Base-by-base conservation (phyloP, 2,888 invertebrate species). In the Eristalis tenax region DNA sequence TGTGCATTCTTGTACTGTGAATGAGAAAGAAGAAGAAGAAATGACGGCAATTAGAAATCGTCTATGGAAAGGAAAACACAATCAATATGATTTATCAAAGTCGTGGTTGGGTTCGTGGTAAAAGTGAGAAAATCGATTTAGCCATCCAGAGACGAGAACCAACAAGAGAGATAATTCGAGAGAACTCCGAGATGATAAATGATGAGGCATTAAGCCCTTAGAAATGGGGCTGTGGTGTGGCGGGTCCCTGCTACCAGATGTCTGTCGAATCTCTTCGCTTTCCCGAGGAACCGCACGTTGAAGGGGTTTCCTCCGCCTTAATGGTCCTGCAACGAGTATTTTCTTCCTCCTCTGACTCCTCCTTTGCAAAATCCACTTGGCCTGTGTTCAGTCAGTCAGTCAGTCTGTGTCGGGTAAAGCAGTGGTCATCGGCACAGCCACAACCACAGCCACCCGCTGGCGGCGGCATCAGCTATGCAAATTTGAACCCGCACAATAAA, bases 1-100 rank as follows among this genome's bases (percentile, higher is more conserved):
- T 83, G 95, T 94, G 91, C 95, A 94, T 92, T 95, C 95, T 89
- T 94, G 95, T 66, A 95, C 95, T 95, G 94, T 43, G 87, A 71
- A 65, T 65, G 15, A 71, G 69, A 15, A 71, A 40, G 61, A 40
- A 75, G 6, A 22, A 23, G 28, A 56, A 13, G 38, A 38, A 8
- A 4, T 13, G 11, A 4, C 38, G 38, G 38, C 13, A 35, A 73
- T 77, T 71, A 79, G 26, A 57, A 73, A 59, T 71, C 23, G 23
- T 10, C 26, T 15, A 22, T 26, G 56, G 22, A 32, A 23, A 78
- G 40, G 23, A 28, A 18, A 64, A 69, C 68, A 61, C 43, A 75
- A 57, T 50, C 43, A 57, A 4, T 23, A 26, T 18, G 11, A 70
- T 78, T 74, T 75, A 40, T 77, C 63, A 77, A 77, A 43, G 15